Conservation (phyloP, 2,113 vertebrate species). For the Cochlearius cochlearius region DNA sequence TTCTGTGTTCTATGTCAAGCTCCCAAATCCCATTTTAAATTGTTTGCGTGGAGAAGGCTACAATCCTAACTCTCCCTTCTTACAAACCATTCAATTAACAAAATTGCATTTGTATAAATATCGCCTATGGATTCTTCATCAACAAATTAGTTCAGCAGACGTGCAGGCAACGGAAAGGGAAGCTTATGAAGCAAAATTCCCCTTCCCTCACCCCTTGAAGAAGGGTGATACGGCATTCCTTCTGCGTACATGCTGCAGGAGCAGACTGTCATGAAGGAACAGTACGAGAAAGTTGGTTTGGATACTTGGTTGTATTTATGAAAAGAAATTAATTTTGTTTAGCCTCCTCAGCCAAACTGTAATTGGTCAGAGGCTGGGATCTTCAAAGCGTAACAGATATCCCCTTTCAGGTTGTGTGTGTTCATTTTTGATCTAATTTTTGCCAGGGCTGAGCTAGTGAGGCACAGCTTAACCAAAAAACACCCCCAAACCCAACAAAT, state of each 20-base stretch:
- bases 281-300: background rate
- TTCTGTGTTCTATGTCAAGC: background rate
- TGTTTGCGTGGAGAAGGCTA: background rate
- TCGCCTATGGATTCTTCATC: background rate
- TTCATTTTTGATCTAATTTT: background rate
- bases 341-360: background rate
- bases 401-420: background rate
- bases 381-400: background rate
- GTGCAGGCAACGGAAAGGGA: background rate
- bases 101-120: background rate
- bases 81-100: background rate
- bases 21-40: background rate
- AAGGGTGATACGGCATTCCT: background rate
- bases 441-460: background rate
- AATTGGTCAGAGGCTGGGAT: background rate
- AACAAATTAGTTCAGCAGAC: background rate
- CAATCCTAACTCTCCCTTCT: background rate
- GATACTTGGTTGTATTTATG: background rate
- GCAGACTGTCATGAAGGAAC: background rate
- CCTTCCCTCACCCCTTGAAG: background rate
- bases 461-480: background rate
- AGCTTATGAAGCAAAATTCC: background rate
- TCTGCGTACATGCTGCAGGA: background rate
- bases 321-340: background rate
- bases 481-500: background rate